Evolutionary conservation across 1,140 invertebrate genomes (phyloP).

Genomic region (Mamestra configurata): DNA sequence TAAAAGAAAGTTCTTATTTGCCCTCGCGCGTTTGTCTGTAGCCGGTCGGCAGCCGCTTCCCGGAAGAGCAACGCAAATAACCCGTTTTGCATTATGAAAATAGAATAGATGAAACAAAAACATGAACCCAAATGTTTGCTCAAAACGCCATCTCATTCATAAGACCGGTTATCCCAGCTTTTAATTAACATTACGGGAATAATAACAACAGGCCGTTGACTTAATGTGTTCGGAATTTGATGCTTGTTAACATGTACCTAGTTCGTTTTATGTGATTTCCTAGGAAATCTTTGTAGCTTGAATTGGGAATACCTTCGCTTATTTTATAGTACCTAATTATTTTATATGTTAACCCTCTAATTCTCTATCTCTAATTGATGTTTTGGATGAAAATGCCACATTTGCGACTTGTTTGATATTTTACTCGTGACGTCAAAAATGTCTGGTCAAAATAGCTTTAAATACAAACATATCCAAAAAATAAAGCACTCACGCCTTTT

Average conservation of each 20-base stretch:
- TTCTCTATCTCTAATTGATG: too few species aligned
- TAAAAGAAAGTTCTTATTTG: constrained; percentile 70
- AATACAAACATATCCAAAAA: too few species aligned
- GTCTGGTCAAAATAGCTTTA: too few species aligned
- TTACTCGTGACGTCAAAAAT: too few species aligned
- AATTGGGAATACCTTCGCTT: too few species aligned
- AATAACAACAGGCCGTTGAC: constrained; percentile 5
- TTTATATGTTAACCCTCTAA: too few species aligned
- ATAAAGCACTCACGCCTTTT: too few species aligned
- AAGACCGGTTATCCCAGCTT: constrained; percentile 54
- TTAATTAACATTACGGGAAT: constrained; percentile 55
- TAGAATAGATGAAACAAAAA: constrained; percentile 73
- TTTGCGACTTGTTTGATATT: too few species aligned
- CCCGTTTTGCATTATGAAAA: constrained; percentile 72
- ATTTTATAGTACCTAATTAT: too few species aligned
- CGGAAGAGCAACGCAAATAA: constrained; percentile 73
- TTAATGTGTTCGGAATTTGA: constrained; percentile 1
- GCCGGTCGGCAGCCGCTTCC: constrained; percentile 37
- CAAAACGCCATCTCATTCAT: constrained; percentile 59
- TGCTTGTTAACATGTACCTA: not conserved
- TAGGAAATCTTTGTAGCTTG: too few species aligned
- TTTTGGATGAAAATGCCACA: too few species aligned
- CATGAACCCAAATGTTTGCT: constrained; percentile 60
- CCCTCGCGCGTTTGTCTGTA: not conserved
- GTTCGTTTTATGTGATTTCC: too few species aligned